Evolutionary conservation across 2,888 invertebrate species (phyloP).

Genomic region (Erannis defoliaria): DNA sequence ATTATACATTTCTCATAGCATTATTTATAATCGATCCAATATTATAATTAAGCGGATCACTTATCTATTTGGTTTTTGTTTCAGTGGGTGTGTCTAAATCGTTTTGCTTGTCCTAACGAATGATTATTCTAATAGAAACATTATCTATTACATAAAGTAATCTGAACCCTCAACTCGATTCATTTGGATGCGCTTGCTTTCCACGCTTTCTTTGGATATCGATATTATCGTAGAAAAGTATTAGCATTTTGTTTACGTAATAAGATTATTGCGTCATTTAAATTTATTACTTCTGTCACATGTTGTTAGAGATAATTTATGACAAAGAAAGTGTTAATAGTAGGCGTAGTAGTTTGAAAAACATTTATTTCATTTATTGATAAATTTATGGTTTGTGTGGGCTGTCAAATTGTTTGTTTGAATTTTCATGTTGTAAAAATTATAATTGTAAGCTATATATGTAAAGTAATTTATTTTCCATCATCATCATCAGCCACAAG

Average conservation of each 20-base stretch:
- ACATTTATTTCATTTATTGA: constrained; percentile 6
- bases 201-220: constrained; percentile 50
- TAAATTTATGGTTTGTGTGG: neutral
- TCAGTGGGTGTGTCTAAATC: constrained; percentile 13
- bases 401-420: neutral
- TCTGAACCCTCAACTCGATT: constrained; percentile 42
- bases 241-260: constrained; percentile 43
- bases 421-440: too few species aligned
- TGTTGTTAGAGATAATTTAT: constrained; percentile 14
- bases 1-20: too few species aligned
- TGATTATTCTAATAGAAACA: constrained; percentile 21
- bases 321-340: constrained; percentile 11
- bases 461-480: too few species aligned
- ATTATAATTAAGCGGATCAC: neutral
- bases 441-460: too few species aligned
- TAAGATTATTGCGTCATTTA: constrained; percentile 26
- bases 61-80: neutral
- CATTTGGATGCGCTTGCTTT: constrained; percentile 45
- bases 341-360: neutral
- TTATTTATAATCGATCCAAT: neutral
- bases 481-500: too few species aligned
- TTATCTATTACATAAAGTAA: constrained; percentile 32
- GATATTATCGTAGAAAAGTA: constrained; percentile 40
- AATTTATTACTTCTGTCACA: constrained; percentile 26
- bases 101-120: constrained; percentile 4